Base-by-base conservation (phyloP, 2,888 invertebrate species). In the Caenorhabditis angaria region DNA sequence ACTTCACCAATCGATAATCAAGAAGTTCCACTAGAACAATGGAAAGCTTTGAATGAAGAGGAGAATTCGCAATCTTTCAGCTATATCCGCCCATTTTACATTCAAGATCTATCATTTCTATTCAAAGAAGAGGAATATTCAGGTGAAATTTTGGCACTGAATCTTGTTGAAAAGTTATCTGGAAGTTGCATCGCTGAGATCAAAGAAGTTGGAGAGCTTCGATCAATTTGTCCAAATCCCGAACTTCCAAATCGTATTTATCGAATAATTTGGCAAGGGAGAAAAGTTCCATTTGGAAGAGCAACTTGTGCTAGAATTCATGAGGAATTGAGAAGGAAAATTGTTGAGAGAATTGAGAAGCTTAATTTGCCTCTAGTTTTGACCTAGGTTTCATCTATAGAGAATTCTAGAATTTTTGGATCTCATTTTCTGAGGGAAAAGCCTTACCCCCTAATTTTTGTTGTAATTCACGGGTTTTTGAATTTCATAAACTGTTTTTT, bases 81-180 rank as follows among this genome's bases (percentile, higher is more conserved):
- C 56, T 55, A 66, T n/a, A 74, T 77, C 32, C 58, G 78, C 3
- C 83, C 82, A 8, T 75, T 65, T 50, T 83, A 73, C 58, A 18
- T 29, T 14, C 79, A 81, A 51, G 85, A 85, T 66, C 68, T 85
- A 22, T 85, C 85, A 18, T 77, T 84, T 59, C 73, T 85, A 8
- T 85, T 69, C 70, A 71, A 67, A 57, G 54, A 47, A n/a, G 61
- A 64, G 20, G 69, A 62, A n/a, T 55, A 50, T 0, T 10, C 18
- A 4, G 53, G 61, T 24, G 79, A 80, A 24, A 14, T n/a, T 1
- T 1, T 29, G 14, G 64, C 70, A 4, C 22, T 80, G 25, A 27
- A 63, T 1, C 51, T 78, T 4, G 8, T 84, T 6, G n/a, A 61
- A 3, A 24, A 58, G 0, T 24, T 82, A 1, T 57, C 67, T 24